Evolutionary conservation across 2,113 vertebrate species (phyloP).

Genomic region (Tor tambroides): DNA sequence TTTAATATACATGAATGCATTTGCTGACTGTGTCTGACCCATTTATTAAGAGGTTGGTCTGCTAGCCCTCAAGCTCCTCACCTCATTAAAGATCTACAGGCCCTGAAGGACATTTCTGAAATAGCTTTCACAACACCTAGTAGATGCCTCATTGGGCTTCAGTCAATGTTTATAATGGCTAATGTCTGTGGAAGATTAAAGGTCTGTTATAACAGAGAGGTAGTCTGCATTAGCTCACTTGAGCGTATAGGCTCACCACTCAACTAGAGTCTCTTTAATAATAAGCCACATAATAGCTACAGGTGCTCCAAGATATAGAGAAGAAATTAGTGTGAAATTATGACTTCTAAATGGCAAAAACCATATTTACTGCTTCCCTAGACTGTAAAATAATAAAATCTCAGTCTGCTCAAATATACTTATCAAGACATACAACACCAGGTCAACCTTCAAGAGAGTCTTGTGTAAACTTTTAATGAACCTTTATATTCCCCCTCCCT

Average conservation of each 20-base stretch:
- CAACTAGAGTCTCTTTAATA: neutral
- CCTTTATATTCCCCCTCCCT: neutral
- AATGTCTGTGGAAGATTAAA: conserved; percentile 5
- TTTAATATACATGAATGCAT: neutral
- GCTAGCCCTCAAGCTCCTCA: conserved; percentile 25
- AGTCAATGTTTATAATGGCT: neutral
- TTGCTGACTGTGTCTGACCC: conserved; percentile 11
- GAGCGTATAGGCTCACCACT: neutral
- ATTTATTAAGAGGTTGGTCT: conserved; percentile 13
- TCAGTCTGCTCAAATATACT: neutral
- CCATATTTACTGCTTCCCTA: neutral
- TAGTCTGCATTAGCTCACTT: neutral
- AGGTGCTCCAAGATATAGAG: neutral
- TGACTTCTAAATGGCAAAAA: neutral
- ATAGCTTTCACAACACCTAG: conserved; percentile 24
- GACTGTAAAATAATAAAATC: neutral
- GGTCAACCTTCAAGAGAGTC: neutral
- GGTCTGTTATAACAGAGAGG: neutral
- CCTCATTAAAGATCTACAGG: conserved; percentile 24
- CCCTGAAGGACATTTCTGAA: conserved; percentile 25
- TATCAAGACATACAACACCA: neutral
- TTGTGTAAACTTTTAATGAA: conserved; percentile 21
- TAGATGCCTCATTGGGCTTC: conserved; percentile 16
- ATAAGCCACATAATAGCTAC: too few species aligned
- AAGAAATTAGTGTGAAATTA: neutral